Evolutionary conservation across 1,140 invertebrate species (phyloP).

Genomic region (Drosophila lowei): DNA sequence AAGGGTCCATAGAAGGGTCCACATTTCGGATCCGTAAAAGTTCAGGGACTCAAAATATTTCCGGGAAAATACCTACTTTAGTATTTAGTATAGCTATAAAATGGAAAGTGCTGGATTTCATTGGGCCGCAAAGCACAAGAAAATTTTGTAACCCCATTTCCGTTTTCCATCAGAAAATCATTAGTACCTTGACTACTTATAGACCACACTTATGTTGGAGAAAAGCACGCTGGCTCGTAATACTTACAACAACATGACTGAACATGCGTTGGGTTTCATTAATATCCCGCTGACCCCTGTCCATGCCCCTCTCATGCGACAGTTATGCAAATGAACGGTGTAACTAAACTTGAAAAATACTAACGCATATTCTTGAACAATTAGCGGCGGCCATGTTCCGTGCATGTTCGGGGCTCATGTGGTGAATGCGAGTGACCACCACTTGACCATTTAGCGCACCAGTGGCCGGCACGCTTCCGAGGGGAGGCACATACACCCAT

Average conservation of each 20-base stretch:
- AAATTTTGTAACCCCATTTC: conserved; percentile 27
- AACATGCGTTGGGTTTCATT: conserved; percentile 27
- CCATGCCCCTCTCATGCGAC: conserved; percentile 14
- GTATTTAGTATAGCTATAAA: too few species aligned
- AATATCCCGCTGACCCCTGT: conserved; percentile 4
- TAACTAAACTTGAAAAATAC: conserved; percentile 4
- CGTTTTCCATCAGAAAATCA: conserved; percentile 36
- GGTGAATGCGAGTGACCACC: conserved; percentile 41
- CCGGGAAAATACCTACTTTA: too few species aligned
- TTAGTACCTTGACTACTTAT: conserved; percentile 3
- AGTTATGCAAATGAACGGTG: conserved; percentile 58
- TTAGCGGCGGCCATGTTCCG: conserved; percentile 39
- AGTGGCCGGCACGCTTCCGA: conserved; percentile 46
- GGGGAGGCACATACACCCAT: conserved; percentile 32
- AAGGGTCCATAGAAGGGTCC: too few species aligned
- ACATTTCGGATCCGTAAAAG: too few species aligned
- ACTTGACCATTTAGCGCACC: conserved; percentile 48
- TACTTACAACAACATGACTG: not conserved
- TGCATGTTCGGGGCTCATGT: conserved; percentile 49
- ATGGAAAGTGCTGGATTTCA: too few species aligned
- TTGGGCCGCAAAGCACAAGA: too few species aligned
- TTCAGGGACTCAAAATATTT: not conserved
- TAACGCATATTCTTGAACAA: conserved; percentile 44
- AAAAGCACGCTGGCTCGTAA: not conserved
- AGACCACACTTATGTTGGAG: not conserved